Evolutionary conservation across 2,888 invertebrate species (phyloP), one percentile per base, ranked within the genome.

Genomic region (Scaptodrosophila latifasciaeformis): DNA sequence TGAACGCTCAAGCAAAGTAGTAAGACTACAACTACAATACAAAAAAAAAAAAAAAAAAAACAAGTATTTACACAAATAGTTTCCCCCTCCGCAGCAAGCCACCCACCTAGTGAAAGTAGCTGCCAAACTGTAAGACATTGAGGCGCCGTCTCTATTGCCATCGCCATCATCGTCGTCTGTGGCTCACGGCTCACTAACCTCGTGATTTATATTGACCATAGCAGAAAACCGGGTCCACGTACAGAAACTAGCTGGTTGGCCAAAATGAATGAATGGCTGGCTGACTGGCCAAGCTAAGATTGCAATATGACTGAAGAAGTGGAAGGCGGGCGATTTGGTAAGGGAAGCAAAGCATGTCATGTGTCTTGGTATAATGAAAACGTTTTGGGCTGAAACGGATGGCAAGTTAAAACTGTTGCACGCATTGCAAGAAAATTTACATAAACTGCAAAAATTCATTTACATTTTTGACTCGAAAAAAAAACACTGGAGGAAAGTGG

Each of bases 331-430:
- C 34, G 34, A 15, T 34, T 12, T 34, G 34, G 15, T 13, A 19
- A 44, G 45, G 21, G 31, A 37, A 34, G 27, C 29, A 59, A 50
- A 76, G 79, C 62, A 79, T 79, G 59, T 49, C 66, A 68, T 62
- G 62, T 61, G 52, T 76, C 60, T 63, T 58, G 68, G 43, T 76
- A 76, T 72, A 72, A 75, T 78, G 67, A 65, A 72, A 75, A 65
- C 63, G 65, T 74, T 74, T 61, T 65, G 30, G 48, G 56, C 56
- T 51, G 37, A 46, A 18, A 10, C 42, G 39, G 34, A 35, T 46
- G 35, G 18, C 13, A 17, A 13, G 37, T n/a, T n/a, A 49, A 47
- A 42, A 39, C 47, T 42, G 17, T 3, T 18, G 29, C 15, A 27
- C 30, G 30, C 10, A 9, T 15, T 34, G 27, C 34, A 43, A 27